Evolutionary conservation across 53 echinoderm and acorn worm genomes (phyloP), one percentile per base, ranked within the genome.

Genomic region (Crossaster papposus): DNA sequence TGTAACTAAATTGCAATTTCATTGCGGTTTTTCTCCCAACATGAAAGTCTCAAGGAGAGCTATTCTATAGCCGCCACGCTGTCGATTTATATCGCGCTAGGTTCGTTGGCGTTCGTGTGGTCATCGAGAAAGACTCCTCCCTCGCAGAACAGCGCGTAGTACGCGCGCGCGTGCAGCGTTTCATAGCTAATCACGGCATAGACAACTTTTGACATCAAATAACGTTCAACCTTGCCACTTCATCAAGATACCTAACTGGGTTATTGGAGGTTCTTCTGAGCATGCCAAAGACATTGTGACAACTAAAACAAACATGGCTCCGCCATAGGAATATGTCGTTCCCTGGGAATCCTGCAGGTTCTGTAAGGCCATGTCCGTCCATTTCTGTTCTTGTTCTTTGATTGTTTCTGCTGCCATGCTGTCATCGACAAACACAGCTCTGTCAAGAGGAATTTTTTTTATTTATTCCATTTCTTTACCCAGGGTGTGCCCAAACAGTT

Each of bases 301-400:
- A 11, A 72, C 23, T 32, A 29, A 4, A 17, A 72, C 5, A 32
- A 4, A 58, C 58, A 58, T 18, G 23, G 34, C 10, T 30, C 14
- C 17, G 13, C 93, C 93, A 95, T 53, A 92, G 28, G 93, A 88
- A 68, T 91, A 92, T 15, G 74, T 88, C 62, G 90, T 65, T 20
- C 91, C 58, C 34, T 90, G 95, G 18, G 85, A 71, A 24, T 96
- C 91, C 28, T 92, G 94, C 13, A 99, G 90, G 81, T 93, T 95
- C 44, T 94, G 96, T 30, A 99, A 64, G 1, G 99, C 96, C 35
- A 96, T 77, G 80, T 99, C 99, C 4, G 93, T 93, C 99, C 99
- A 99, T 68, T 93, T 90, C 64, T 96, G 91, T 33, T 99, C 96
- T 64, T 92, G 89, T 79, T 99, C 95, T 65, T 91, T 96, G 90